Conservation (phyloP, 2,888 invertebrate genomes). For the Icerya purchasi region DNA sequence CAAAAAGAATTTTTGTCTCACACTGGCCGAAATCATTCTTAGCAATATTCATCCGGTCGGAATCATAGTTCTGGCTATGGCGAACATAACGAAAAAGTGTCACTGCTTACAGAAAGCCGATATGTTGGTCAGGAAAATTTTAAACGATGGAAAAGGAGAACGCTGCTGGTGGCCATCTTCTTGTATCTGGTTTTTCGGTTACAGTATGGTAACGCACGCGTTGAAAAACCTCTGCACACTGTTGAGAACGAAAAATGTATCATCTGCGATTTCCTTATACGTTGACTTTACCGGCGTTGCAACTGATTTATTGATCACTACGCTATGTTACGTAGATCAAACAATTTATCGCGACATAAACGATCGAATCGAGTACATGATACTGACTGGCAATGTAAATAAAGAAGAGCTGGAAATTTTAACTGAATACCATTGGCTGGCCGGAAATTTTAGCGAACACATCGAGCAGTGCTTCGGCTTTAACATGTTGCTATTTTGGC, state of each 20-base stretch:
- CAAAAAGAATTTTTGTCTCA: conserved; percentile 8
- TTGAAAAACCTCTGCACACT: not conserved
- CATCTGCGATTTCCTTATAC: not conserved
- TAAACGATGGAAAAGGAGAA: not conserved
- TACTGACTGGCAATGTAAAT: conserved; percentile 1
- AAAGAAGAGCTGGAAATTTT: not conserved
- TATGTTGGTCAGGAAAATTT: too few species aligned
- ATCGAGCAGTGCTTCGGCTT: conserved; percentile 6
- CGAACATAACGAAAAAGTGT: not conserved
- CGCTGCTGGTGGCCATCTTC: not conserved
- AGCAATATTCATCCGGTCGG: conserved; percentile 2
- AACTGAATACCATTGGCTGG: conserved; percentile 2
- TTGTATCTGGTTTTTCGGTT: not conserved
- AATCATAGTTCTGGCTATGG: not conserved
- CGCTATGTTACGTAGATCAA: not conserved
- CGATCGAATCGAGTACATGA: conserved; percentile 1
- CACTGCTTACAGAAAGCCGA: not conserved
- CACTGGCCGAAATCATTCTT: conserved; percentile 1
- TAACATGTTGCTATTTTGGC: conserved; percentile 7
- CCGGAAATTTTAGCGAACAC: conserved; percentile 3
- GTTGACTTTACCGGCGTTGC: not conserved
- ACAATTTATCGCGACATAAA: conserved; percentile 4
- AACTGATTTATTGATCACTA: conserved; percentile 2
- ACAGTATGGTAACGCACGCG: not conserved
- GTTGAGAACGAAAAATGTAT: not conserved